Conservation (phyloP, 2,888 invertebrate genomes). For the Brachypterus glaber region DNA sequence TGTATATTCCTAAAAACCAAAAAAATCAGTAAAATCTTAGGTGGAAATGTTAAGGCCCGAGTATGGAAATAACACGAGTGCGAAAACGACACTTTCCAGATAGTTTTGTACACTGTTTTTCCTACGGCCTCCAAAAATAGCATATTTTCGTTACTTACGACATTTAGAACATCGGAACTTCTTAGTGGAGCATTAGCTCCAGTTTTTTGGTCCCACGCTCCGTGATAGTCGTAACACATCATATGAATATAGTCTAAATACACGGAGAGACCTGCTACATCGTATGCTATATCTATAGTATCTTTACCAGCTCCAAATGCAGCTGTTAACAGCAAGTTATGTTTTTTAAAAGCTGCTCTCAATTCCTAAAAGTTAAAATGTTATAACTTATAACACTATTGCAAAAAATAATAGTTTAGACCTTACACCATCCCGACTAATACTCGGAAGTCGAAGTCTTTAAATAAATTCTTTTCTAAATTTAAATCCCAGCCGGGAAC, state of each 20-base stretch:
- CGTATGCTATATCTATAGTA: conserved; percentile 69
- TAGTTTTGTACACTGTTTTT: background rate
- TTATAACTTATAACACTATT: conserved; percentile 6
- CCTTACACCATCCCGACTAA: too few species aligned
- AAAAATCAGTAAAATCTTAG: too few species aligned
- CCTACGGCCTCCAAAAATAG: conserved; percentile 13
- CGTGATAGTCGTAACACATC: conserved; percentile 88
- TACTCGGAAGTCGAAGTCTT: too few species aligned
- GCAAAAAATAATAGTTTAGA: too few species aligned
- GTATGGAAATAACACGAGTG: too few species aligned
- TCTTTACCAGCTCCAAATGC: conserved; percentile 71
- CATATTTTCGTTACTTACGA: conserved; percentile 47
- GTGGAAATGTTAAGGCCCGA: too few species aligned
- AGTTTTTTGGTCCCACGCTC: conserved; percentile 66
- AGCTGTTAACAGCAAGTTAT: conserved; percentile 65
- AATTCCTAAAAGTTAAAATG: conserved; percentile 53
- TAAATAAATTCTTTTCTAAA: too few species aligned
- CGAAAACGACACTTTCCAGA: too few species aligned
- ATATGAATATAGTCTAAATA: conserved; percentile 67
- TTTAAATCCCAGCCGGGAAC: too few species aligned
- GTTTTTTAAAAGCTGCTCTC: conserved; percentile 56
- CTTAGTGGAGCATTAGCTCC: conserved; percentile 71
- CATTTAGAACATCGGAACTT: conserved; percentile 52
- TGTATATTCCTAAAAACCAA: conserved; percentile 55
- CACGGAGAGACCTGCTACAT: conserved; percentile 58